Evolutionary conservation across 92 coral and sea anemone genomes (phyloP), one percentile per base, ranked within the genome.

Genomic region (Montipora capitata): DNA sequence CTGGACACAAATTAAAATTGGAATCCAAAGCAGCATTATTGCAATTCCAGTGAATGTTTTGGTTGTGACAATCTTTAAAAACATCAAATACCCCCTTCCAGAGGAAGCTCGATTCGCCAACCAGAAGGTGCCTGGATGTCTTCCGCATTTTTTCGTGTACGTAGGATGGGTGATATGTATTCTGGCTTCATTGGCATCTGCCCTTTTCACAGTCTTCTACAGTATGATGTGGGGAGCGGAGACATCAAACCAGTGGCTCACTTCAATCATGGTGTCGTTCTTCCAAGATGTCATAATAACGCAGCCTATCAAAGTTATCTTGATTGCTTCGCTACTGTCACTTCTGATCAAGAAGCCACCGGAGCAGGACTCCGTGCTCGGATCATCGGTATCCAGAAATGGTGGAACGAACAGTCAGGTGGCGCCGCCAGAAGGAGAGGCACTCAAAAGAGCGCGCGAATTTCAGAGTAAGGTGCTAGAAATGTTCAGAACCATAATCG

Each of bases 141-240:
- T 66, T 8, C 98, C 73, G 38, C 74, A 63, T 40, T 76, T 93
- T 72, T 68, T 94, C 67, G 82, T 91, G 40, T 95, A 93, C 85
- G 14, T 96, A n/a, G 99, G 94, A 5, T 96, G 98, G 98, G 85
- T 83, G 40, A 52, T 96, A 69, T 95, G 98, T 41, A 78, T 92
- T 15, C 90, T 96, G 11, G 81, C 98, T 10, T 78, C 99, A 3
- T 57, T 95, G 48, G 94, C 96, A 13, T 94, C 95, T 0, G 93
- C 96, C 2, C 83, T 83, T 71, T 96, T 96, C 78, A 96, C 96
- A 5, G 89, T 96, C n/a, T 95, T 96, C 79, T 96, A 96, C 79
- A 96, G 98, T 70, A 68, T 96, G 61, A 92, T 94, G 98, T 96
- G 98, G 98, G 98, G 98, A 12, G 95, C 93, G 57, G 90, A 88